Base-by-base conservation (phyloP, 2,797 vertebrate genomes). In the Pseudochaenichthys georgianus region DNA sequence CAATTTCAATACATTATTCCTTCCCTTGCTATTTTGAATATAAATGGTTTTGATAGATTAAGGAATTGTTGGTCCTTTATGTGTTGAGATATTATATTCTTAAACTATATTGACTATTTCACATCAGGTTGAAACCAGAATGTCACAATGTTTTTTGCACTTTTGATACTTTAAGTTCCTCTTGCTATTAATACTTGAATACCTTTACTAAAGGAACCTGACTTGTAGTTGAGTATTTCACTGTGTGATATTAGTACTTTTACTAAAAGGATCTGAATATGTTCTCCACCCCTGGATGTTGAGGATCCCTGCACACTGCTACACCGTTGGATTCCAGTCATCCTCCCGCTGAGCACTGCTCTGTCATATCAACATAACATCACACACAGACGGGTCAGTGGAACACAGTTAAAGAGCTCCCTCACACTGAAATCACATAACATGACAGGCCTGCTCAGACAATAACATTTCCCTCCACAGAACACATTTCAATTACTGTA, bases 401-500 rank as follows among this genome's bases (percentile, higher is more conserved):
- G 67, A 73, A 60, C 71, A 63, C 72, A 43, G 73, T 48, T 23
- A 50, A 62, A 64, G 51, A 61, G 54, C 69, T 67, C 50, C 52
- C 42, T 63, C 77, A 74, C 74, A 46, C 51, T 72, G 67, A 78
- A 60, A 71, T 68, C 73, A 16, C 69, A 63, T 77, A 79, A 81
- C 67, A 76, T 79, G 81, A 84, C 81, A 78, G 67, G 46, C 55
- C 41, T 13, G 54, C 83, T 82, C 65, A 77, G 55, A 87, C 82
- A 87, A 81, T 87, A 82, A 80, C 81, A 82, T 46, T 51, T 70
- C 70, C 68, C 69, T 83, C 68, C 60, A 52, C 55, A 75, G 74
- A 83, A 75, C 77, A 73, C 75, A 75, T 74, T 82, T 83, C 83
- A 81, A 79, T 87, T 77, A 83, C 80, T 78, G 84, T 87, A 87